Conservation (phyloP, 2,888 invertebrate species). For the Hemistola chrysoprasaria region DNA sequence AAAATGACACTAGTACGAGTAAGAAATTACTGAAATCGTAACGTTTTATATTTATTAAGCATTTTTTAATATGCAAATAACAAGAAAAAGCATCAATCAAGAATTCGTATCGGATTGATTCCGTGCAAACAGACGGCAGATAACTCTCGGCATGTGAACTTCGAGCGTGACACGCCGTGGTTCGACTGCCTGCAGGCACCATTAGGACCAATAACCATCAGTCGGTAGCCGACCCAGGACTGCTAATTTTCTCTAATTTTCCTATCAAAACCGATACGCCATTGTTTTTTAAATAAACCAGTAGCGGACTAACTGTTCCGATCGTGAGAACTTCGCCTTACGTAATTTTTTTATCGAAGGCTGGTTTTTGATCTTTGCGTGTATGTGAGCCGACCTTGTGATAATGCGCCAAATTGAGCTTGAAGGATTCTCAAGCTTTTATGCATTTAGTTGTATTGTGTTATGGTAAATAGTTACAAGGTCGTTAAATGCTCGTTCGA, state of each 20-base stretch:
- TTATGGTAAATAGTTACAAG: slow-evolving; percentile 34
- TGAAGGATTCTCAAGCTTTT: slow-evolving; percentile 54
- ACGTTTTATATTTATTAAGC: no score
- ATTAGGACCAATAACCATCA: slow-evolving; percentile 78
- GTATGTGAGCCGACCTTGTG: slow-evolving; percentile 63
- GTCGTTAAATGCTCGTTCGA: slow-evolving; percentile 15
- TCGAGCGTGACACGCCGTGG: slow-evolving; percentile 65
- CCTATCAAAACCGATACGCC: slow-evolving; percentile 75
- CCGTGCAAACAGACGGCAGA: slow-evolving; percentile 12
- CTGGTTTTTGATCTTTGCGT: slow-evolving; percentile 49
- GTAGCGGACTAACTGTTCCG: slow-evolving; percentile 63
- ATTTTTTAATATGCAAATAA: no score
- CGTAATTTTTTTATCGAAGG: slow-evolving; percentile 54
- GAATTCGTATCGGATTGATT: slow-evolving; percentile 18
- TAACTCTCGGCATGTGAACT: slow-evolving; percentile 55
- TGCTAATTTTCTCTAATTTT: slow-evolving; percentile 81
- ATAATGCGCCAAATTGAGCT: slow-evolving; percentile 65
- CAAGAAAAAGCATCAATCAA: no score
- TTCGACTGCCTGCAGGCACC: slow-evolving; percentile 72
- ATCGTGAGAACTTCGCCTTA: slow-evolving; percentile 71
- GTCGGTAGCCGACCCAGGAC: slow-evolving; percentile 68
- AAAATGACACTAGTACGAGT: no score
- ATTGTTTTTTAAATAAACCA: slow-evolving; percentile 61
- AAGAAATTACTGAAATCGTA: no score
- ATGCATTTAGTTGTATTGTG: slow-evolving; percentile 30